Evolutionary conservation across 2,113 vertebrate genomes (phyloP), one percentile per base, ranked within the genome.

Genomic region (Hippocampus comes): DNA sequence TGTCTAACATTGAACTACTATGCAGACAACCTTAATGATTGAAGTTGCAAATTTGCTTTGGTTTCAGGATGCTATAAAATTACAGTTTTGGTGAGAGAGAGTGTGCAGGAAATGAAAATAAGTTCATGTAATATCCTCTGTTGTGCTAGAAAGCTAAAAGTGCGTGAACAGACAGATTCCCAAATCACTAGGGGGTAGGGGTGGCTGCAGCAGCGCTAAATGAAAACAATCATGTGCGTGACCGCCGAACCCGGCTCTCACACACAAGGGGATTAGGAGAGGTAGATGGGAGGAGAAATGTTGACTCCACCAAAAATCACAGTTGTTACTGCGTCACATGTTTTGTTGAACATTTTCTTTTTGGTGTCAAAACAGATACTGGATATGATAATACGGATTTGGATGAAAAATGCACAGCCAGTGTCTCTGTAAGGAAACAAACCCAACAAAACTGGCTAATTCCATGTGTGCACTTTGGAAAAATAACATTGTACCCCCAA

Each of bases 171-270:
- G 70, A 84, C 72, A 77, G 71, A 80, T 78, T 86, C 77, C 76
- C 76, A 57, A 71, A 79, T 83, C 79, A 72, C 78, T 76, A 15
- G 70, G 82, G 81, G 74, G 76, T 63, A 82, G 67, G 63, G 48
- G 55, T 74, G 14, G 80, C 56, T 65, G 69, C 70, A 84, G 67
- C 59, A 7, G 76, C 68, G 68, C 82, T 76, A 72, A 86, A 85
- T 75, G 74, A 88, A 90, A 87, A 88, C 75, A 84, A 70, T 57
- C 73, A 78, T 83, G 85, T 82, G 82, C 56, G 72, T 86, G 83
- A 84, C 77, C 25, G 63, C 77, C 68, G 70, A 75, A 75, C 8
- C 56, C 0, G 63, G 66, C 60, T 77, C 72, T 71, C 75, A 67
- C 78, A 83, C 80, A 86, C 74, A 65, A 48, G 25, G 73, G 87